Conservation (phyloP, 2,888 invertebrate species). For the Lithophane semibrunnea region DNA sequence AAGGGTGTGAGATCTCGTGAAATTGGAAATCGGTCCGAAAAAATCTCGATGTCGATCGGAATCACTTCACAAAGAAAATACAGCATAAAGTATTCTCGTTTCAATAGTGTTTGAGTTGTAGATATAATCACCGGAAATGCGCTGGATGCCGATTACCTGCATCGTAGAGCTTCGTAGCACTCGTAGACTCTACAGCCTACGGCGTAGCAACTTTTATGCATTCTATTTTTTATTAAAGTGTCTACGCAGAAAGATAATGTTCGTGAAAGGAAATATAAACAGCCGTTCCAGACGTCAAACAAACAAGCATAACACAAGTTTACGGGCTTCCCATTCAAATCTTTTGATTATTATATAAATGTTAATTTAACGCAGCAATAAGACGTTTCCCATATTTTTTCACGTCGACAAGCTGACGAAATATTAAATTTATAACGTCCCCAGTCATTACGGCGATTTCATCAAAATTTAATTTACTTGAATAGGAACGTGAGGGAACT, state of each 20-base stretch:
- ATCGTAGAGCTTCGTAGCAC: conserved; percentile 43
- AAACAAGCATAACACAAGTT: conserved; percentile 50
- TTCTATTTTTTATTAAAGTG: conserved; percentile 17
- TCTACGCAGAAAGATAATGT: conserved; percentile 28
- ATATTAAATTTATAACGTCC: conserved; percentile 70
- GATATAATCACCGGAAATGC: conserved; percentile 12
- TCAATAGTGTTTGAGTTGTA: conserved; percentile 39
- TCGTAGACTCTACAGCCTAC: conserved; percentile 42
- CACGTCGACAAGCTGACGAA: conserved; percentile 63
- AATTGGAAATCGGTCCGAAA: conserved; percentile 46
- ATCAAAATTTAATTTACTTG: conserved; percentile 74
- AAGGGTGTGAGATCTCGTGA: conserved; percentile 29
- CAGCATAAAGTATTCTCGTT: conserved; percentile 32
- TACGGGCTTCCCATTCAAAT: conserved; percentile 53
- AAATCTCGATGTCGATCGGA: conserved; percentile 24
- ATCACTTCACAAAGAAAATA: conserved; percentile 31
- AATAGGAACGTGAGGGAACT: conserved; percentile 67
- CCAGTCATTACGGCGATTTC: conserved; percentile 72
- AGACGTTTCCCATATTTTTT: conserved; percentile 70
- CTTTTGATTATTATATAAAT: conserved; percentile 67
- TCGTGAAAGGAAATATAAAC: conserved; percentile 34
- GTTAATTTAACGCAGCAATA: conserved; percentile 71
- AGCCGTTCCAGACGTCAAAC: conserved; percentile 38
- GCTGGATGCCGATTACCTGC: conserved; percentile 5
- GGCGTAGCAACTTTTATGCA: conserved; percentile 50